Conservation (phyloP, 2,888 invertebrate genomes). For the Apotomis turbidana region DNA sequence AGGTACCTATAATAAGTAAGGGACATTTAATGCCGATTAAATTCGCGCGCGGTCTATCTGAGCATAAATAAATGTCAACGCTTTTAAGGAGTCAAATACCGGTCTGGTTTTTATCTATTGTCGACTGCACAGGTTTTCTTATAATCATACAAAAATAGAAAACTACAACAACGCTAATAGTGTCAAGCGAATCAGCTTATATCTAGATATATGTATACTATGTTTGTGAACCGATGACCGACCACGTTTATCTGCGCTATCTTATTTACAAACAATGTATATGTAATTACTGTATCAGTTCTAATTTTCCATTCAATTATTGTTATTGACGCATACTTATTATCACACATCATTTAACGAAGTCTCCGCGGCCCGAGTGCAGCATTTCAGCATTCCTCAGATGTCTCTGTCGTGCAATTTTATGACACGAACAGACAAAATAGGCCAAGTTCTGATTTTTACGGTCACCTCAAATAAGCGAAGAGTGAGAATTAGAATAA, state of each 20-base stretch:
- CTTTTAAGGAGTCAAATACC: no score
- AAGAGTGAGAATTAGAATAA: constrained; percentile 34
- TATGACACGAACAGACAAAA: constrained; percentile 14
- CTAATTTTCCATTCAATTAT: constrained; percentile 45
- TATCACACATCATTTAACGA: constrained; percentile 6
- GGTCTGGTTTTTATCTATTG: no score
- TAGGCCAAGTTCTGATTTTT: constrained; percentile 13
- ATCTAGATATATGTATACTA: not conserved
- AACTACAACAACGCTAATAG: not conserved
- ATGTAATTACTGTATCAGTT: constrained; percentile 40
- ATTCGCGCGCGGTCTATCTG: no score
- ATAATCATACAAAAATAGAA: no score
- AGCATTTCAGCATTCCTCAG: not conserved
- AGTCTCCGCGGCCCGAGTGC: not conserved
- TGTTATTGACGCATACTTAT: constrained; percentile 32
- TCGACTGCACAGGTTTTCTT: no score
- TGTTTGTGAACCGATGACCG: not conserved
- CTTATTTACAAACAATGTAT: constrained; percentile 41
- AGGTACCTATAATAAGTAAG: no score
- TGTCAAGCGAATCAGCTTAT: not conserved
- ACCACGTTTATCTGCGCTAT: constrained; percentile 14
- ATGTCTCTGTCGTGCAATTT: constrained; percentile 4
- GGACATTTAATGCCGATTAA: no score
- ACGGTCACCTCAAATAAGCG: constrained; percentile 30
- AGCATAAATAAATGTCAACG: no score